Percentiles rank a stretch among this genome's conserved stretches.
Conservation (phyloP, 2,113 vertebrate genomes). For the Cyphotilapia sp. region DNA sequence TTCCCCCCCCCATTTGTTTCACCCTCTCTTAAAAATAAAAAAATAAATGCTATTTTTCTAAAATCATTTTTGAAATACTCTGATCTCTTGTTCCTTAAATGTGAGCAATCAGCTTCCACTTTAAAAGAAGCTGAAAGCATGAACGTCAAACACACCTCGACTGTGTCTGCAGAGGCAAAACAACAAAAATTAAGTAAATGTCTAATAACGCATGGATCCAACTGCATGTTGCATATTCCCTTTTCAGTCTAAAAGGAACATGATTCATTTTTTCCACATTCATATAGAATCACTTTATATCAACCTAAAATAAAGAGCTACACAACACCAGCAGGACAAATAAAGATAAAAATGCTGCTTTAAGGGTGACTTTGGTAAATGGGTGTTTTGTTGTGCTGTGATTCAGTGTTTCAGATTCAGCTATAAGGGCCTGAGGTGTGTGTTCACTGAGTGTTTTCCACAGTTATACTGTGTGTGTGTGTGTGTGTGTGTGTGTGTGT, state of each 20-base stretch:
- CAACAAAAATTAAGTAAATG: not conserved
- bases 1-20: fast-evolving
- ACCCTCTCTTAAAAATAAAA: not conserved
- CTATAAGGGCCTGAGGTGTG: not conserved
- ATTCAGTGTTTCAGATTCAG: not conserved
- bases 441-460: not conserved
- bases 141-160: not conserved
- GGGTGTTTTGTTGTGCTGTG: not conserved
- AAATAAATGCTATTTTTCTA: fast-evolving
- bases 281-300: fast-evolving
- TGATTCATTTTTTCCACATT: fast-evolving
- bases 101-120: not conserved
- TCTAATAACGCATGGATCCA: not conserved
- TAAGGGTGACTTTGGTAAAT: not conserved
- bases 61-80: not conserved
- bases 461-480: not conserved
- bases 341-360: not conserved
- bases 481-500: not conserved
- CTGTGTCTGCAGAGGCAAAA: not conserved
- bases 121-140: not conserved
- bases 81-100: not conserved
- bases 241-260: not conserved
- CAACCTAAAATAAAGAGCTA: not conserved
- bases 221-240: not conserved
- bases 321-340: not conserved